Base-by-base conservation (phyloP, 2,797 vertebrate species). In the Anguilla obscura region DNA sequence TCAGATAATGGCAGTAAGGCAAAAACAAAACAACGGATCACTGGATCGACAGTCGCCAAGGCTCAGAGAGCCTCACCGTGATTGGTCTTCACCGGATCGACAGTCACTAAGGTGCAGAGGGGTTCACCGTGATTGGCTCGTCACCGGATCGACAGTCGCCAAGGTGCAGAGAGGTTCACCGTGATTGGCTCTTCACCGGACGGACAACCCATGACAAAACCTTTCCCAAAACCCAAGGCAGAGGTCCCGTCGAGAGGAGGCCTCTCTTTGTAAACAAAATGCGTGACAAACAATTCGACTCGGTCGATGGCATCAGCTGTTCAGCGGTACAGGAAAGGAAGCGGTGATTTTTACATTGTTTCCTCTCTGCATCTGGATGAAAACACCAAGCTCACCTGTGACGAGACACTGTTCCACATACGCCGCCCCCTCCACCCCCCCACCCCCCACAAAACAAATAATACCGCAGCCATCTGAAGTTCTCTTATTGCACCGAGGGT, bases 271-370 rank as follows among this genome's bases (percentile, higher is more conserved):
- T 45, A 69, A 86, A 86, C n/a, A 86, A 80, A 71, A 82, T 0
- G 16, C 12, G 71, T 30, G 66, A 45, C 45, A 86, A 18, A 71
- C 48, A n/a, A 89, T 80, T 87, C 84, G 86, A n/a, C 33, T 16
- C n/a, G 21, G 16, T 50, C 63, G 74, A 80, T 83, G 85, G 40
- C 82, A 88, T 88, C 74, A 66, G 74, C 12, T 63, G 45, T 66
- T 48, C 82, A 18, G 84, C 40, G 58, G 56, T 83, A 36, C 16
- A 40, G 85, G 84, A 88, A 74, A 86, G 79, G 88, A 89, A 86
- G 84, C 84, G 79, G 56, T 83, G 79, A n/a, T 86, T 33, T 40
- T 16, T 58, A 89, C 45, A 87, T 66, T 36, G 48, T 87, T 87
- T 87, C 83, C 71, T 82, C 54, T 69, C 54, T 27, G 82, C 69